A percentile compares a stretch with the other conserved stretches of the same genome.
These are phyloP conservation scores for Scomber scombrus DNA, from an alignment of 2,113 vertebrate species.

Conservation along the genomic window DNA sequence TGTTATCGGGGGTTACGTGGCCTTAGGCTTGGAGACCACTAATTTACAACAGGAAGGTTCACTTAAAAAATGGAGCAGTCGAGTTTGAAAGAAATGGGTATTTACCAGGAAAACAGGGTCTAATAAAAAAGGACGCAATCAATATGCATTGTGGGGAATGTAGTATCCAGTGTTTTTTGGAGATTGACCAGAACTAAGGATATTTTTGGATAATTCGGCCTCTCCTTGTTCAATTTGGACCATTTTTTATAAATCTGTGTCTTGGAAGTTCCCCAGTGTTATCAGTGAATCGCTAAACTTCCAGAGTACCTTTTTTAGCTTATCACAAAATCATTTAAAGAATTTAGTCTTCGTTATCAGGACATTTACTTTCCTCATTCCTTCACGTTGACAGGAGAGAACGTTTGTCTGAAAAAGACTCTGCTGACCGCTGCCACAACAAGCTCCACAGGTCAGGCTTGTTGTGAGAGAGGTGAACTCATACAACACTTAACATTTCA, in stretches of 20 bases:
- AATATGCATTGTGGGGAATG: constrained; percentile 1
- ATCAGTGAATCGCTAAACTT: too few species aligned
- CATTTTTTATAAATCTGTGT: too few species aligned
- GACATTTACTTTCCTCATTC: background rate
- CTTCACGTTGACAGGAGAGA: background rate
- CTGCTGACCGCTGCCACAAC: constrained; percentile 33
- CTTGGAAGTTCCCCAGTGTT: too few species aligned
- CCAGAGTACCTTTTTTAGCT: too few species aligned
- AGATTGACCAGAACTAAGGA: background rate
- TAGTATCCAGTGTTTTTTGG: too few species aligned
- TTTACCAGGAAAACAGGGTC: background rate
- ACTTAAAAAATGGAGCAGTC: background rate
- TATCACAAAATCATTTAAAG: background rate
- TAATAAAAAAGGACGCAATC: background rate
- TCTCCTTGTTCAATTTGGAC: background rate
- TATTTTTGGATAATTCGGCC: background rate
- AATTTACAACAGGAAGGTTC: background rate
- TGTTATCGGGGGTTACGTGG: too few species aligned
- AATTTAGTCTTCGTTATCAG: background rate
- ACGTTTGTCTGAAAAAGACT: constrained; percentile 53
- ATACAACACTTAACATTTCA: constrained; percentile 76
- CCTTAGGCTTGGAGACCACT: background rate
- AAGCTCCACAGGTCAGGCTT: constrained; percentile 59
- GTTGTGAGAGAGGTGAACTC: constrained; percentile 70
- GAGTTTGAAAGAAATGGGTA: background rate